Conservation (phyloP, 2,888 invertebrate species). For the Ryuthela nishihirai region DNA sequence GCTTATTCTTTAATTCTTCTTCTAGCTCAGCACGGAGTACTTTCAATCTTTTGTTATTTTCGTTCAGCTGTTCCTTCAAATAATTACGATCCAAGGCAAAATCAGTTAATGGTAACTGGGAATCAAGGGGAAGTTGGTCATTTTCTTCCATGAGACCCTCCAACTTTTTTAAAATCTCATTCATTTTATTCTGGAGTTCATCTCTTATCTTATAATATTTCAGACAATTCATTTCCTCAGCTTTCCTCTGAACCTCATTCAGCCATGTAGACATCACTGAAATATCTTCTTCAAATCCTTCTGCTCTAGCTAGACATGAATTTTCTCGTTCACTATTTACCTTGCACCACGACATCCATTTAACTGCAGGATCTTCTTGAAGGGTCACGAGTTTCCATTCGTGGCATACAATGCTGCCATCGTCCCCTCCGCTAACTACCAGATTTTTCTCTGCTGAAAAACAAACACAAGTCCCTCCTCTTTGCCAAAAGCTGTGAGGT, state of each 20-base stretch:
- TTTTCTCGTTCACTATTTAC: constrained; percentile 3
- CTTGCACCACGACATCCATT: constrained; percentile 2
- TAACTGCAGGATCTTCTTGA: background rate
- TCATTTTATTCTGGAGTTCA: background rate
- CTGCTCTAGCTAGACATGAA: background rate
- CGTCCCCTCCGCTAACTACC: constrained; percentile 1
- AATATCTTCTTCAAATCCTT: background rate
- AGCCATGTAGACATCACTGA: no score
- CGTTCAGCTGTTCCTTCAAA: background rate
- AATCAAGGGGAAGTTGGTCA: background rate
- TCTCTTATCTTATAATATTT: no score
- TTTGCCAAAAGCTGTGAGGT: background rate
- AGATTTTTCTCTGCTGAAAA: background rate
- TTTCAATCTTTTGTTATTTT: background rate
- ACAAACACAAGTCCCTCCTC: background rate
- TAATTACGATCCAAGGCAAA: background rate
- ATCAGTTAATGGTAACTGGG: background rate
- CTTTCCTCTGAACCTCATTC: no score
- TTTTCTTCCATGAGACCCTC: background rate
- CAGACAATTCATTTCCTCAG: no score
- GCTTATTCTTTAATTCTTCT: no score
- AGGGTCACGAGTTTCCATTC: background rate
- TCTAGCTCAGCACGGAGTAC: no score
- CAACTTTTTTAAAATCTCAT: no score
- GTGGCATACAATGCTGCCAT: background rate